Evolutionary conservation across 2,888 invertebrate genomes (phyloP).

Genomic region (Tillus elongatus): DNA sequence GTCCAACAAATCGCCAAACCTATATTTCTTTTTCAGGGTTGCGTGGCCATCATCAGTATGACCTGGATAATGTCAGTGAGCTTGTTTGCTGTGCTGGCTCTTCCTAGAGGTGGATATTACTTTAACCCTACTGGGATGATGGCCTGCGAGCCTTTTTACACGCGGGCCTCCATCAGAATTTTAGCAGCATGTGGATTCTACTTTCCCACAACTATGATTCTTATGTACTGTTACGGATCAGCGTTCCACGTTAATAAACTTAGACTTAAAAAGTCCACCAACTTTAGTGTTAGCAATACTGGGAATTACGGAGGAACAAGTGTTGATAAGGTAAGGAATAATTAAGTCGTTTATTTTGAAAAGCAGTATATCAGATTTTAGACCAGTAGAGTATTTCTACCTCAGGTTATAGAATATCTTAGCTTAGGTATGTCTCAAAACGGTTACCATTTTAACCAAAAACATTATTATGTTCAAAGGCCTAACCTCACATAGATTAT

Average conservation of each 20-base stretch:
- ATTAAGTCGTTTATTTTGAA: too few species aligned
- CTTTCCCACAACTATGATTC: slow-evolving; percentile 83
- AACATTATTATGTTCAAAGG: too few species aligned
- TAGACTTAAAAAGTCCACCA: slow-evolving; percentile 49
- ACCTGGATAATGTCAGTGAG: slow-evolving; percentile 81
- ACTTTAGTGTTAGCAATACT: slow-evolving; percentile 38
- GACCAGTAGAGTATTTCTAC: too few species aligned
- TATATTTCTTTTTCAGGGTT: slow-evolving; percentile 57
- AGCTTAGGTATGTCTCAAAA: too few species aligned
- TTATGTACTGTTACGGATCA: slow-evolving; percentile 87
- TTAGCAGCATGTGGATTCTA: slow-evolving; percentile 81
- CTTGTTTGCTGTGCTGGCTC: slow-evolving; percentile 70
- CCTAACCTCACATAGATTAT: too few species aligned
- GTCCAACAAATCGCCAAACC: too few species aligned
- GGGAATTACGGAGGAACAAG: slow-evolving; percentile 43
- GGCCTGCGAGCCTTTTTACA: slow-evolving; percentile 82
- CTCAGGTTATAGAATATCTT: too few species aligned
- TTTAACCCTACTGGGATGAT: slow-evolving; percentile 78
- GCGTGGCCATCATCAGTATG: slow-evolving; percentile 73
- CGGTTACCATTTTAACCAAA: too few species aligned
- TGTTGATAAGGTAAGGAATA: slow-evolving; percentile 45
- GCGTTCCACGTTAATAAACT: slow-evolving; percentile 82
- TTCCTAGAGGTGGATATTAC: slow-evolving; percentile 79
- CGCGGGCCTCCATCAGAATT: slow-evolving; percentile 62
- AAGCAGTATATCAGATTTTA: too few species aligned